A percentile compares a stretch with the other conserved stretches of the same genome.
phyloP scores from a whole-genome alignment of 1,140 invertebrate species.

The Eufriesea mexicana region DNA sequence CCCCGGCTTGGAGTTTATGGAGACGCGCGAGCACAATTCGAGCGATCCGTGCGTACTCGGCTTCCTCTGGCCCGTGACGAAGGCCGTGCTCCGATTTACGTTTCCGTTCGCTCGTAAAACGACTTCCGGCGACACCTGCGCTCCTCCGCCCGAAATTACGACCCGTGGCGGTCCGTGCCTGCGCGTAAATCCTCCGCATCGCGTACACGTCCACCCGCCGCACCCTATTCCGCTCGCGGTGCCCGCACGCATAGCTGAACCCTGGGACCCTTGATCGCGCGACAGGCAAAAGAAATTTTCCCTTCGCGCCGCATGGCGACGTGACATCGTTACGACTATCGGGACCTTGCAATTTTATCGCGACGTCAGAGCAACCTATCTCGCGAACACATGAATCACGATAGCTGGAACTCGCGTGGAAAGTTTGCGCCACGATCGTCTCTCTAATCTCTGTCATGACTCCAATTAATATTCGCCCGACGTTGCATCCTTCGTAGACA shows the following conservation, averaged over 20 bases:
- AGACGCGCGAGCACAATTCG: conserved; percentile 31
- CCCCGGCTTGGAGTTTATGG: conserved; percentile 4
- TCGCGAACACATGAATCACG: conserved; percentile 20
- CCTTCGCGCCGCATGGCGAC: neutral
- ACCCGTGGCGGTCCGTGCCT: conserved; percentile 60
- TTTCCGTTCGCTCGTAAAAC: conserved; percentile 67
- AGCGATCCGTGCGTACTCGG: conserved; percentile 30
- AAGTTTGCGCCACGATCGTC: neutral
- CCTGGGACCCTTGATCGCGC: too few species aligned
- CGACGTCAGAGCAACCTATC: conserved; percentile 5
- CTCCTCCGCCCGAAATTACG: conserved; percentile 54
- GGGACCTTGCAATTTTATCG: conserved; percentile 34
- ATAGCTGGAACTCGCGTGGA: conserved; percentile 1
- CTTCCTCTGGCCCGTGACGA: conserved; percentile 54
- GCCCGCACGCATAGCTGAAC: too few species aligned
- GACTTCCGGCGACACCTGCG: conserved; percentile 67
- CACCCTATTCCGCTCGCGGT: neutral
- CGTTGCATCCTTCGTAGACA: neutral
- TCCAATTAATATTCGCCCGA: neutral
- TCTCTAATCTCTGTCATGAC: neutral
- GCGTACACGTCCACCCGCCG: neutral
- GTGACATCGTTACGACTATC: conserved; percentile 3
- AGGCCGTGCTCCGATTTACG: conserved; percentile 66
- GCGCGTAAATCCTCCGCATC: conserved; percentile 52
- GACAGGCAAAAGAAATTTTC: neutral